These are phyloP conservation scores for Chloroceryle inda DNA, from an alignment of 2,797 vertebrate species.

Conservation along the genomic window DNA sequence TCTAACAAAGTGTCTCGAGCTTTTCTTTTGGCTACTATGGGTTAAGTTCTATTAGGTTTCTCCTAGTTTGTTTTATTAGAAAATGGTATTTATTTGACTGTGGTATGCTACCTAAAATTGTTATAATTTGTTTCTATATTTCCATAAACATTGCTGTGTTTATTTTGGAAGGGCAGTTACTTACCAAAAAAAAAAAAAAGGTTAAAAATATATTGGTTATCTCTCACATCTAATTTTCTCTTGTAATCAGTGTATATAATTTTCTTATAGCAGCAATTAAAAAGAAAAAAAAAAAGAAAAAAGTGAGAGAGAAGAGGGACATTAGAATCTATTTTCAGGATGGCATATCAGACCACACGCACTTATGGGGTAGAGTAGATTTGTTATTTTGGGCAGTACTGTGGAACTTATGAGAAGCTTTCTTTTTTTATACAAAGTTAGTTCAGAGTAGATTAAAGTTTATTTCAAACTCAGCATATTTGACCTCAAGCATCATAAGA, in stretches of 20 bases:
- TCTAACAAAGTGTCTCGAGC: background rate
- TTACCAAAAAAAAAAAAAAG: background rate
- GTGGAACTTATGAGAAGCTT: slow-evolving; percentile 70
- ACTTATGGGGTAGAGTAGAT: slow-evolving; percentile 40
- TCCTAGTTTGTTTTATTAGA: slow-evolving; percentile 66
- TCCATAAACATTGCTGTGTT: slow-evolving; percentile 59
- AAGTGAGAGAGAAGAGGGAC: background rate
- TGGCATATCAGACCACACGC: slow-evolving; percentile 62
- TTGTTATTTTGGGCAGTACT: slow-evolving; percentile 75
- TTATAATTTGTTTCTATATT: slow-evolving; percentile 67
- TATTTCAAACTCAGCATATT: slow-evolving; percentile 76
- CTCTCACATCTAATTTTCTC: slow-evolving; percentile 3
- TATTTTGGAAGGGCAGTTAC: slow-evolving; percentile 53
- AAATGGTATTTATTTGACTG: slow-evolving; percentile 68
- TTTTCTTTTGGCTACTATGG: slow-evolving; percentile 21
- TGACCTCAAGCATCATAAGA: slow-evolving; percentile 75
- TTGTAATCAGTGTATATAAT: background rate
- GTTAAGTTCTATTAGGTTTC: slow-evolving; percentile 57
- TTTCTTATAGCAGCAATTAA: slow-evolving; percentile 11
- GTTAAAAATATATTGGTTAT: slow-evolving; percentile 15
- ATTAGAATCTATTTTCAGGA: slow-evolving; percentile 50
- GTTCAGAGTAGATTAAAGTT: slow-evolving; percentile 71
- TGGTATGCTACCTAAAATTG: slow-evolving; percentile 66
- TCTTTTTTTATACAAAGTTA: slow-evolving; percentile 75
- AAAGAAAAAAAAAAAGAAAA: background rate